Evolutionary conservation across 35 echinoderm and acorn worm species (phyloP).

Genomic region (Apostichopus japonicus): DNA sequence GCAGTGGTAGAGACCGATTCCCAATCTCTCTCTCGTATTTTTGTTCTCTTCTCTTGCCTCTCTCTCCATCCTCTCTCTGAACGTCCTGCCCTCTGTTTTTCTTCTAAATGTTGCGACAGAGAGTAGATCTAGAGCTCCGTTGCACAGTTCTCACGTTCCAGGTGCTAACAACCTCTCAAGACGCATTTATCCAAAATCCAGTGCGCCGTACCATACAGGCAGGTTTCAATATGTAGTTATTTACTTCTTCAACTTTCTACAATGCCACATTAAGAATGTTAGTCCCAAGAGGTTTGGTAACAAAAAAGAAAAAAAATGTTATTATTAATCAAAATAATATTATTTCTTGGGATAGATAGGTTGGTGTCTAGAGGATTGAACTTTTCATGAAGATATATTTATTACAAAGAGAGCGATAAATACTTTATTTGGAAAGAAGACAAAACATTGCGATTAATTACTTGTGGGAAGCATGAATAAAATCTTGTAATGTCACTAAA

Average conservation of each 20-base stretch:
- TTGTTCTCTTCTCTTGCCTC: neutral
- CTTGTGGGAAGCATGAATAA: too few relatives aligned
- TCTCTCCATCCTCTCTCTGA: neutral
- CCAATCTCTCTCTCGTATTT: neutral
- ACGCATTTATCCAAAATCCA: neutral
- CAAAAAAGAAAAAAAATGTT: too few relatives aligned
- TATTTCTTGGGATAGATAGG: too few relatives aligned
- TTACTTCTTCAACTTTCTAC: neutral
- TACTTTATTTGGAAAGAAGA: too few relatives aligned
- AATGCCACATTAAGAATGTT: neutral
- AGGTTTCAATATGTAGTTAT: neutral
- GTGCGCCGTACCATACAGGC: constrained; percentile 34
- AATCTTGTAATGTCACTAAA: too few relatives aligned
- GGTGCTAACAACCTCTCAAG: constrained; percentile 25
- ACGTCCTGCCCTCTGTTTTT: constrained; percentile 9
- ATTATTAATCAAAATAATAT: too few relatives aligned
- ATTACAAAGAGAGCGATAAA: too few relatives aligned
- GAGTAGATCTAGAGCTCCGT: constrained; percentile 31
- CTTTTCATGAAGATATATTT: too few relatives aligned
- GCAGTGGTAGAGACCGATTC: neutral
- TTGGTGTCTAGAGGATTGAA: too few relatives aligned
- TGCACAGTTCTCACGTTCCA: neutral
- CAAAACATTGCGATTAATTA: too few relatives aligned
- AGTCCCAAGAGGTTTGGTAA: too few relatives aligned
- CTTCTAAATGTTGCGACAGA: neutral